These are phyloP conservation scores for Macaria liturata DNA, from an alignment of 2,888 invertebrate genomes.

Conservation along the genomic window DNA sequence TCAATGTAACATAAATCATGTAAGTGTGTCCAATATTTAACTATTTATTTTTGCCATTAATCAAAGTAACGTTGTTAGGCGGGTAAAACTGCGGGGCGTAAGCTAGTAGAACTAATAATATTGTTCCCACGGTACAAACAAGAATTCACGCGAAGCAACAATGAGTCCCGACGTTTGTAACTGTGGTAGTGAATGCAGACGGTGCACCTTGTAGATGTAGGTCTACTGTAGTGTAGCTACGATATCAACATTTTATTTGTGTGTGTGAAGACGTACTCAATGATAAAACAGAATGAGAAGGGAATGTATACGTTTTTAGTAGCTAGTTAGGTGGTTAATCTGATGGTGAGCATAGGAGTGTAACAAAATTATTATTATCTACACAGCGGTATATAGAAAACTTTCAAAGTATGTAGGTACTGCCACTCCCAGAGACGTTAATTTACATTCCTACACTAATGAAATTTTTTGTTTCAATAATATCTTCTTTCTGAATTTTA, in stretches of 20 bases:
- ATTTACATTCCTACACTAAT: too few relatives aligned
- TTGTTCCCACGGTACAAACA: slow-evolving; percentile 69
- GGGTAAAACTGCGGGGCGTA: not conserved
- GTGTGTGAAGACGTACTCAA: slow-evolving; percentile 12
- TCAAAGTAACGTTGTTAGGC: slow-evolving; percentile 10
- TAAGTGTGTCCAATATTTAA: too few relatives aligned
- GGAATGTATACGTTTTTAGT: not conserved
- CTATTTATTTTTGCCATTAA: not conserved
- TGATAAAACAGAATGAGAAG: slow-evolving; percentile 11
- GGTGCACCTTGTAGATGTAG: slow-evolving; percentile 13
- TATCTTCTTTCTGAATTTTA: too few relatives aligned
- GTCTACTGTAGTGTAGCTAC: not conserved
- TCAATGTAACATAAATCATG: too few relatives aligned
- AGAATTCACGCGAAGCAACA: slow-evolving; percentile 75
- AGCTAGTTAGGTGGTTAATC: too few relatives aligned
- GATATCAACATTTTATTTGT: not conserved
- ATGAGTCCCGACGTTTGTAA: slow-evolving; percentile 48
- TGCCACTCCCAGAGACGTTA: too few relatives aligned
- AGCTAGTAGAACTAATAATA: slow-evolving; percentile 40
- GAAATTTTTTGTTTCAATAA: too few relatives aligned
- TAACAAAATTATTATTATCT: too few relatives aligned
- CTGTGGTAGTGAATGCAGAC: slow-evolving; percentile 20
- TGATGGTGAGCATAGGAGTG: too few relatives aligned
- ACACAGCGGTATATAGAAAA: too few relatives aligned
- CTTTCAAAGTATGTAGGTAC: too few relatives aligned